Evolutionary conservation across 1,140 invertebrate species (phyloP).

Genomic region (Ephestia elutella): DNA sequence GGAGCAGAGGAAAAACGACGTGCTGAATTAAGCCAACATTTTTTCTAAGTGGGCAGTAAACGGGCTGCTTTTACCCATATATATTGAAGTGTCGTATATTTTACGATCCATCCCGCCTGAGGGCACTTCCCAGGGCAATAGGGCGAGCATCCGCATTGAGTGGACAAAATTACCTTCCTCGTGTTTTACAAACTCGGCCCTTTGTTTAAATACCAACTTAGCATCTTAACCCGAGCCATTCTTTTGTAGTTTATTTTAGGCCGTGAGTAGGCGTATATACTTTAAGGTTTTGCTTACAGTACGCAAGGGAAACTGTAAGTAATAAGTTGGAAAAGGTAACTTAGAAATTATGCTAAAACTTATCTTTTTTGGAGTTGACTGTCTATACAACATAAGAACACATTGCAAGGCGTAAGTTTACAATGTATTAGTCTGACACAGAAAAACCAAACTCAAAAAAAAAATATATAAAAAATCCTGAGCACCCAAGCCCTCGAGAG

Average conservation of each 20-base stretch:
- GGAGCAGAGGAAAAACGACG: constrained; percentile 48
- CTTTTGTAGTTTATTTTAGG: background rate
- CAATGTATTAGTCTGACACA: no score
- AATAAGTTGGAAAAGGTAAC: no score
- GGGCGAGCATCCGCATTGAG: constrained; percentile 51
- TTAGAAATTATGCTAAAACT: no score
- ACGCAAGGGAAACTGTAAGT: no score
- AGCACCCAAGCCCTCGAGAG: no score
- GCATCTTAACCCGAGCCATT: constrained; percentile 8
- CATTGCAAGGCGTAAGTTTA: no score
- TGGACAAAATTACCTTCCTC: constrained; percentile 63
- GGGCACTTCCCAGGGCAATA: constrained; percentile 44
- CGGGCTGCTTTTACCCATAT: constrained; percentile 55
- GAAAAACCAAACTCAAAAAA: no score
- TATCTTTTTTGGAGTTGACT: no score
- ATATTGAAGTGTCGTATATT: constrained; percentile 69
- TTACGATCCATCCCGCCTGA: constrained; percentile 61
- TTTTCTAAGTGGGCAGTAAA: constrained; percentile 69
- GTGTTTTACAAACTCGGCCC: constrained; percentile 52
- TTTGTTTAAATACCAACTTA: constrained; percentile 35
- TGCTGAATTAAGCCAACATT: constrained; percentile 69
- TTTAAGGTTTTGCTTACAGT: background rate
- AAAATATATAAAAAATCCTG: no score
- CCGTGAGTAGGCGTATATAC: no score
- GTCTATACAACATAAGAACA: no score